Base-by-base conservation (phyloP, 2,113 vertebrate genomes). In the Gambusia holbrooki region DNA sequence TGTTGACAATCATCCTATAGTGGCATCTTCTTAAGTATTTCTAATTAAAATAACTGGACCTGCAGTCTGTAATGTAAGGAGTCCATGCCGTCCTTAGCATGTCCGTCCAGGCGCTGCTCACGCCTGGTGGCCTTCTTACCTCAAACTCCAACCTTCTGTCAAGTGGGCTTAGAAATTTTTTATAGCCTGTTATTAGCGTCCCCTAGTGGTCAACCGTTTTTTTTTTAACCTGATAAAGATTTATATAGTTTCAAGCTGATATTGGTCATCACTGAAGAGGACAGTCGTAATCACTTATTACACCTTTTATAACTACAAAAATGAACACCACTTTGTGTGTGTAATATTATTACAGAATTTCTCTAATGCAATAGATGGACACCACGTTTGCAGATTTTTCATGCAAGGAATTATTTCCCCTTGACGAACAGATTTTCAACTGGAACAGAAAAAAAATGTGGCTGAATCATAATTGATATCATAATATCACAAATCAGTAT, bases 1-100 rank as follows among this genome's bases (percentile, higher is more conserved):
- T 66, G 35, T 17, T 78, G 70, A 71, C 65, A 86, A 86, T 84
- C 77, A 85, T 78, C 85, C 87, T 62, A 79, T 74, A 91, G 89
- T 72, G 19, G 19, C 17, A 54, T 19, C 48, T 42, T 42, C 12
- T 15, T 3, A 15, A 42, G 40, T 15, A 42, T 42, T 42, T 14
- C 13, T 14, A 42, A 42, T 42, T 14, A 54, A 22, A 54, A 54
- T 22, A 54, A 54, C 45, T 19, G 19, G 19, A 51, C 17, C 48
- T 54, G 3, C 35, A 37, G 35, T 37, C 10, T 12, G 45, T 22
- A 5, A 51, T 22, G 17, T 22, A 54, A 54, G 48, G 48, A 22
- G 48, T 22, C 48, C 22, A 54, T 22, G 48, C 48, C 15, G 22
- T 19, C 48, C 48, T 54, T 0, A 54, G 48, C 48, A 54, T 25